Base-by-base conservation (phyloP, 2,797 vertebrate genomes). In the Etheostoma perlongum region DNA sequence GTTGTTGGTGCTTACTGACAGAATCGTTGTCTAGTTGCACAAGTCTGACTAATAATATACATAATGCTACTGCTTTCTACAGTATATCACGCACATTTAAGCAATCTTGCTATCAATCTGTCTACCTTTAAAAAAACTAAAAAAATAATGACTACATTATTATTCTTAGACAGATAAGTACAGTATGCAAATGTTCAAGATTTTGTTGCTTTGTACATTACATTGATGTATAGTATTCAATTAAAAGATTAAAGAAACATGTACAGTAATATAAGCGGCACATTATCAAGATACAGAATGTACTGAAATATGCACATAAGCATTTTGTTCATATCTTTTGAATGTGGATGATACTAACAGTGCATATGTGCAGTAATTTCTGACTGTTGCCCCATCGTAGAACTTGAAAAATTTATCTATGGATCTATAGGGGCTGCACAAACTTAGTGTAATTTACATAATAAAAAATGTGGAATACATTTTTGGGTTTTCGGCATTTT, bases 1-100 rank as follows among this genome's bases (percentile, higher is more conserved):
- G 60, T 61, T 77, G 62, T 59, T 46, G 59, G 53, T 78, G 58
- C 74, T 81, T 18, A 44, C 67, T 76, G 68, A 78, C 77, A 82
- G 76, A 58, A 54, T 70, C n/a, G 2, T 67, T 70, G 64, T 71
- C 67, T 51, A 53, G 60, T 70, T 69, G 53, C 76, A 66, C 16
- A 60, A 67, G 48, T 52, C 18, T 2, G 47, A 78, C 42, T 58
- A 67, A 69, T 40, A 49, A 79, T 66, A 75, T 30, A 30, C 30
- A 30, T 42, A 46, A 57, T 58, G 44, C 18, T 44, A 2, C 64
- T 51, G 75, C 27, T 75, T 53, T 63, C n/a, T 59, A n/a, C n/a
- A n/a, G n/a, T n/a, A 0, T 55, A 25, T 67, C 55, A 2, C 51
- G 33, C n/a, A 76, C 36, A 46, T 44, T 54, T 19, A 21, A 19